These are phyloP conservation scores for Passer montanus DNA, from an alignment of 2,113 vertebrate species.

Conservation along the genomic window DNA sequence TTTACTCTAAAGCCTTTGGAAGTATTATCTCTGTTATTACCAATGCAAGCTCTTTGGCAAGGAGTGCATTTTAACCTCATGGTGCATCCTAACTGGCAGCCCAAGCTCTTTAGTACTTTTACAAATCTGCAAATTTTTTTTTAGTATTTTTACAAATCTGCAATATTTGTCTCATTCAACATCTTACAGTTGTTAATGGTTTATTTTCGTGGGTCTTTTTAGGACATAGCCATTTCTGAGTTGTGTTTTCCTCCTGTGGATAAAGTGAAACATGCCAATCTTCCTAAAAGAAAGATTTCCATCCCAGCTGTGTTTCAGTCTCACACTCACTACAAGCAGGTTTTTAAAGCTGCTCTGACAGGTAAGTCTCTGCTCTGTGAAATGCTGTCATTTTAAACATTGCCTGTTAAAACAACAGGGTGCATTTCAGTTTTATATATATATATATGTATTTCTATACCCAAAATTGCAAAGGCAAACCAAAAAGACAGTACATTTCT, in stretches of 20 bases:
- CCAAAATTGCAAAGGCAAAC: background rate
- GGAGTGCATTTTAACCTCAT: background rate
- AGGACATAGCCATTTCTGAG: conserved; percentile 63
- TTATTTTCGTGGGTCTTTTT: conserved; percentile 8
- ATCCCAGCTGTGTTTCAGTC: conserved; percentile 75
- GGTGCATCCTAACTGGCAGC: background rate
- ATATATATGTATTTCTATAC: background rate
- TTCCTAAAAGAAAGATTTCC: conserved; percentile 69
- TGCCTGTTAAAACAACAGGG: background rate
- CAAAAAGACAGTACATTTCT: background rate
- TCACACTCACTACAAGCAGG: conserved; percentile 73
- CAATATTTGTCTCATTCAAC: background rate
- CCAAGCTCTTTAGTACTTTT: background rate
- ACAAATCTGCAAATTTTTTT: background rate
- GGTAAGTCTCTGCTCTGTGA: conserved; percentile 42
- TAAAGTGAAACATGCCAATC: conserved; percentile 1
- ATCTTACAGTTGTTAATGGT: background rate
- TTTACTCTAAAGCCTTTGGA: background rate
- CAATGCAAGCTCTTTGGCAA: background rate
- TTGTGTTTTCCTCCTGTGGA: conserved; percentile 70
- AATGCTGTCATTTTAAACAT: background rate
- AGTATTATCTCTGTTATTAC: background rate
- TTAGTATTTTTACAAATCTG: background rate
- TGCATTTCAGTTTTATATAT: background rate
- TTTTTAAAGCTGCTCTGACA: conserved; percentile 76